Evolutionary conservation across 2,797 vertebrate species (phyloP), one percentile per base, ranked within the genome.

Genomic region (Zalophus californianus): DNA sequence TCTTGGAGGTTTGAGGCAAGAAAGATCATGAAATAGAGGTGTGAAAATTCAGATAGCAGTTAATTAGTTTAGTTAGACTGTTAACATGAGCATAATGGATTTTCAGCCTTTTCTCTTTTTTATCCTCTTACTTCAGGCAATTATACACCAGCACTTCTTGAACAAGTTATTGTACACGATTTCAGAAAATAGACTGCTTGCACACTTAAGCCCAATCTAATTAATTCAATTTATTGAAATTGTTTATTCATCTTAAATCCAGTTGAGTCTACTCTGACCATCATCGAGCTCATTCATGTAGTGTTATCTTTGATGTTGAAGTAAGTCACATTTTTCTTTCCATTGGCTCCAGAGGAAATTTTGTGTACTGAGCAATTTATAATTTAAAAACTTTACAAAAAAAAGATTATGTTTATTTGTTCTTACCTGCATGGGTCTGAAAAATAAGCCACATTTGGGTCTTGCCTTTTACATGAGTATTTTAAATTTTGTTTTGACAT

Each of bases 31-130:
- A 98, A 98, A 98, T 77, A 96, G 96, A 99, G 96, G 98, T 98
- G 98, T 98, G 98, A 98, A 99, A 98, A 98, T 99, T 98, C 98
- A 98, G 97, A 98, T 98, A 98, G 96, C 98, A 98, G 98, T 98
- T 99, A 99, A 98, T 99, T 99, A 99, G 98, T 98, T 98, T 97
- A 98, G 96, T 98, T 98, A 98, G 97, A 98, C 96, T 98, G 94
- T 98, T 98, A 98, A 97, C 95, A 97, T 0, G 56, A 97, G 91
- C 82, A 94, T 98, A 99, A 98, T 98, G 96, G 98, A 98, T 98
- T 98, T 98, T 98, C 93, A 97, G 96, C 86, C 97, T 98, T 98
- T 96, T 97, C 95, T 98, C 35, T 98, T 98, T 98, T 98, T 98
- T 97, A 96, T 98, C 91, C 96, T 98, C 95, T 98, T 97, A 98